A percentile compares a stretch with the other conserved stretches of the same genome.
phyloP scores from a whole-genome alignment of 2,888 invertebrate genomes.

The Mimachlamys varia region DNA sequence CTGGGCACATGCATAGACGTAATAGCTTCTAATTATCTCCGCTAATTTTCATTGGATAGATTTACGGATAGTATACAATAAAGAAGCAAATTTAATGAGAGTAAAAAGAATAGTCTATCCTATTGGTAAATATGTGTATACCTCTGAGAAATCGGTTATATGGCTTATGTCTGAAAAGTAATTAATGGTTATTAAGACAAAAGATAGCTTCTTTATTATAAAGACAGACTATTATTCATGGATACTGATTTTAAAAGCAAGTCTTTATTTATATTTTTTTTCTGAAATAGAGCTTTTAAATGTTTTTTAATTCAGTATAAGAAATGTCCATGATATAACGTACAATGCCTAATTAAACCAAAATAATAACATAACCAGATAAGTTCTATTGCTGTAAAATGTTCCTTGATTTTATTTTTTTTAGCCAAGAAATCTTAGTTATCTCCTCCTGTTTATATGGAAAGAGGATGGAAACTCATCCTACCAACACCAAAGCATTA shows the following conservation, averaged over 20 bases:
- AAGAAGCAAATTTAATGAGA: neutral
- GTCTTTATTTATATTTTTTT: too few relatives aligned
- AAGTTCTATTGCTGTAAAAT: too few relatives aligned
- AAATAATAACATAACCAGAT: too few relatives aligned
- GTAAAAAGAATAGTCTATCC: neutral
- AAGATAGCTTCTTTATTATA: neutral
- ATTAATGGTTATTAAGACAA: neutral
- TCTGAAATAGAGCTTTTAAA: too few relatives aligned
- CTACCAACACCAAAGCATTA: neutral
- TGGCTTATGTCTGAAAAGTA: constrained; percentile 21
- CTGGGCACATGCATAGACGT: neutral
- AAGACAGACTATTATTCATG: neutral
- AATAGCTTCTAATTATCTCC: neutral
- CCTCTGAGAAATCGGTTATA: neutral
- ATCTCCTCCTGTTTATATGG: neutral
- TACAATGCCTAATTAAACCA: too few relatives aligned
- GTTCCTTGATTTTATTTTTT: too few relatives aligned
- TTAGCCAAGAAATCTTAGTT: neutral
- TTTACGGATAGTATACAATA: too few relatives aligned
- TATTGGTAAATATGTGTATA: neutral
- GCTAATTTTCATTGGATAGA: neutral
- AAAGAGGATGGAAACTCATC: neutral
- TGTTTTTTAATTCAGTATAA: too few relatives aligned
- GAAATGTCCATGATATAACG: too few relatives aligned
- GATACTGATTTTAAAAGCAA: neutral